phyloP scores from a whole-genome alignment of 2,888 invertebrate species.

The Lysandra bellargus region DNA sequence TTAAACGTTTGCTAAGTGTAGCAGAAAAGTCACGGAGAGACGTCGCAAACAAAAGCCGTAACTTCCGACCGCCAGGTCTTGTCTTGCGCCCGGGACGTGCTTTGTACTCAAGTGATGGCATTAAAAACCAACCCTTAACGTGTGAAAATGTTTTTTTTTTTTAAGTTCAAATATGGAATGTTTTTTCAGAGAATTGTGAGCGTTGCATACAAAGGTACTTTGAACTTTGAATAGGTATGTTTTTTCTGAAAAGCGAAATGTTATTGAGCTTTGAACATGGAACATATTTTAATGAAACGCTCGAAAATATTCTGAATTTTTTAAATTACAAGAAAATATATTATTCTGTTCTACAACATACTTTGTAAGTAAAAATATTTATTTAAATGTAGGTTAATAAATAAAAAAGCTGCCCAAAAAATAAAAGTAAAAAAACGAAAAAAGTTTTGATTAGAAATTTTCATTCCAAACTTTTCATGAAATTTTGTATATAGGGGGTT shows the following conservation, averaged over 20 bases:
- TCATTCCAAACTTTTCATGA: too few species aligned
- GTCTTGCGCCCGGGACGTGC: slow-evolving; percentile 36
- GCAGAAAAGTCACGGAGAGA: slow-evolving; percentile 60
- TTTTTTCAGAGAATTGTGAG: slow-evolving; percentile 1
- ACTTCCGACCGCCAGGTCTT: slow-evolving; percentile 45
- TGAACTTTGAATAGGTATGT: not conserved
- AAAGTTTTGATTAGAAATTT: too few species aligned
- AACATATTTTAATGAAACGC: not conserved
- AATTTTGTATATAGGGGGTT: too few species aligned
- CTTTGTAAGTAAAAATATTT: not conserved
- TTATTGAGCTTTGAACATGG: not conserved
- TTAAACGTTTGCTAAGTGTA: slow-evolving; percentile 68
- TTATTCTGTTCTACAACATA: not conserved
- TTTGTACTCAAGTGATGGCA: slow-evolving; percentile 37
- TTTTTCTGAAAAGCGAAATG: not conserved
- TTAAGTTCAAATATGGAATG: slow-evolving; percentile 10
- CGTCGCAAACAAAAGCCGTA: slow-evolving; percentile 60
- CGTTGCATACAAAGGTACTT: not conserved
- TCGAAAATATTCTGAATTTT: not conserved
- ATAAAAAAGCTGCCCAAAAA: not conserved
- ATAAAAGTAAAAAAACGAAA: too few species aligned
- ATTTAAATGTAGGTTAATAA: not conserved
- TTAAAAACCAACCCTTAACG: slow-evolving; percentile 30
- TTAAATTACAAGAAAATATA: too few species aligned
- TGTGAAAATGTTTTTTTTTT: slow-evolving; percentile 1